A percentile compares a stretch with the other conserved stretches of the same genome.
Evolutionary conservation across 1,140 invertebrate species (phyloP).

Genomic region (Nautilus pompilius): DNA sequence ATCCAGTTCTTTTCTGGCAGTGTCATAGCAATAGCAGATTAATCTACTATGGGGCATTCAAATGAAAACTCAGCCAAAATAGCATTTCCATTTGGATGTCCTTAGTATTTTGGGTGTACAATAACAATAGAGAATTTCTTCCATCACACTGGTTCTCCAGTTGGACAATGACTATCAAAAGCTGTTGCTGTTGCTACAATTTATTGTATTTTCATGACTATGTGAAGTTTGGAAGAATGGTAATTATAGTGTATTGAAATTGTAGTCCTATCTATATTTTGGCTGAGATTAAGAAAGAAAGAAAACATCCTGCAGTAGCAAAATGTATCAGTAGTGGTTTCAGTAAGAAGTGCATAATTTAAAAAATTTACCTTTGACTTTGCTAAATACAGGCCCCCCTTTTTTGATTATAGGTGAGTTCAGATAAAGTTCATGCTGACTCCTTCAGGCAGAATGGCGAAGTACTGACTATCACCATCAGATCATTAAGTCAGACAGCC

Average conservation of each 20-base stretch:
- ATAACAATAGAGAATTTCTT: too few relatives aligned
- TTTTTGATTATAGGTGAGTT: slow-evolving; percentile 35
- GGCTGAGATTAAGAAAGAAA: background rate
- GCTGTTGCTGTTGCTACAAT: too few relatives aligned
- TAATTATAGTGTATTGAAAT: background rate
- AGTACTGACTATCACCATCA: slow-evolving; percentile 37
- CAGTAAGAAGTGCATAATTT: background rate
- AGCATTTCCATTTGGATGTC: too few relatives aligned
- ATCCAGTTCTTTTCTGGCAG: too few relatives aligned
- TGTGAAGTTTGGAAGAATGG: background rate
- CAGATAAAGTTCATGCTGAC: slow-evolving; percentile 38
- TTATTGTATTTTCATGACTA: too few relatives aligned
- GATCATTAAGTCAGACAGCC: slow-evolving; percentile 43
- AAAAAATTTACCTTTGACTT: background rate
- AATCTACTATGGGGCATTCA: too few relatives aligned
- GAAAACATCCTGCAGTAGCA: background rate
- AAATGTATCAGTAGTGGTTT: background rate
- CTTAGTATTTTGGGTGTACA: too few relatives aligned
- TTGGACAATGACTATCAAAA: too few relatives aligned
- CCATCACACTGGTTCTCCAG: too few relatives aligned
- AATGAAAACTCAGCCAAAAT: too few relatives aligned
- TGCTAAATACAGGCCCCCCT: background rate
- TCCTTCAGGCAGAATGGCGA: slow-evolving; percentile 42
- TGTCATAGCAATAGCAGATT: too few relatives aligned
- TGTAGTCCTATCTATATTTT: background rate